A percentile compares a stretch with the other conserved stretches of the same genome.
Evolutionary conservation across 2,888 invertebrate genomes (phyloP).

Genomic region (Sycophila texana): DNA sequence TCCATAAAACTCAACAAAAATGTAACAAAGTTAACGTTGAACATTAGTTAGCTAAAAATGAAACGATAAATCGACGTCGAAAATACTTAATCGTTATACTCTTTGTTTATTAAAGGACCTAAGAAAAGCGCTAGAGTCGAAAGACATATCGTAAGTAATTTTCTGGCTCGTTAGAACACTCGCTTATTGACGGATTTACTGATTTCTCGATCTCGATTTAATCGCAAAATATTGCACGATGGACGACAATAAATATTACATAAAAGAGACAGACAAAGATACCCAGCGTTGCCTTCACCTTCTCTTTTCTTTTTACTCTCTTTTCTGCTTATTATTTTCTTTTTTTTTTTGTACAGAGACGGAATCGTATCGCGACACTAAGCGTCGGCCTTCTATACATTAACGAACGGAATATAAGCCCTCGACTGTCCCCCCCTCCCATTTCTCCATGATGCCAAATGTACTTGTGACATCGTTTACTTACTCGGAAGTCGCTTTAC

Average conservation of each 20-base stretch:
- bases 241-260: conserved; percentile 38
- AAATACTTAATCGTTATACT: conserved; percentile 7
- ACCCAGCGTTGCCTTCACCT: too few relatives aligned
- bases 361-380: conserved; percentile 25
- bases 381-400: conserved; percentile 11
- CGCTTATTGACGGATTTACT: conserved; percentile 48
- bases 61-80: conserved; percentile 12
- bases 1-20: neutral
- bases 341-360: conserved; percentile 44
- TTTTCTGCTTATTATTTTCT: conserved; percentile 9
- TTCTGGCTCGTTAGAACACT: conserved; percentile 16
- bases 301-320: neutral
- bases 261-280: conserved; percentile 31
- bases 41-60: neutral
- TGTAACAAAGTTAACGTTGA: conserved; percentile 5
- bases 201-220: conserved; percentile 24
- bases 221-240: conserved; percentile 49
- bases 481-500: neutral
- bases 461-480: conserved; percentile 6
- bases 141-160: conserved; percentile 33
- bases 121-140: conserved; percentile 55
- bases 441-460: too few relatives aligned
- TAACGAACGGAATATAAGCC: conserved; percentile 5
- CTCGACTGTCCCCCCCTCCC: too few relatives aligned
- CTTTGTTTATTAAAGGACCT: conserved; percentile 39